Conservation (phyloP, 2,888 invertebrate species). For the Pterostichus madidus region DNA sequence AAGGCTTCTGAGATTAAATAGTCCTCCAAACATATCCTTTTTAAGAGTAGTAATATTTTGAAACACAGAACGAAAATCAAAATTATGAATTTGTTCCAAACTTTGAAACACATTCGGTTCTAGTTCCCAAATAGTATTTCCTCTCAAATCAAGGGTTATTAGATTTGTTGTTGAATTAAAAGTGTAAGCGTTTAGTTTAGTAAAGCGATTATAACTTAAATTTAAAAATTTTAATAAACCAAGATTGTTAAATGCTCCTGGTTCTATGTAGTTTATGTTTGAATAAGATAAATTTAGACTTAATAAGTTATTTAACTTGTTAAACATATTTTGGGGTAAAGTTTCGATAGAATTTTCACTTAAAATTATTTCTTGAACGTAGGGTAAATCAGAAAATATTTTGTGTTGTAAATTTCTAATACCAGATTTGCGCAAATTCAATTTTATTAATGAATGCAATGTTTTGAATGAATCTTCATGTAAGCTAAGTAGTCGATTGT, state of each 20-base stretch:
- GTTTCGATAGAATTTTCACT: conserved; percentile 20
- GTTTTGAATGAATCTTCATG: too few relatives aligned
- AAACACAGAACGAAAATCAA: neutral
- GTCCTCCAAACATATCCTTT: neutral
- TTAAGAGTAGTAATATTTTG: neutral
- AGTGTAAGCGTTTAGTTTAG: neutral
- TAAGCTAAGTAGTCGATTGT: too few relatives aligned
- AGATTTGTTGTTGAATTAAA: neutral
- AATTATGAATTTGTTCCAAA: neutral
- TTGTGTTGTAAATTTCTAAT: too few relatives aligned
- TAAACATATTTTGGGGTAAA: neutral
- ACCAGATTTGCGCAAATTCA: too few relatives aligned
- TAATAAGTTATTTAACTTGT: conserved; percentile 1
- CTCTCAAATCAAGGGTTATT: neutral
- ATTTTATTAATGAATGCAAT: too few relatives aligned
- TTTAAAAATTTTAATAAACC: neutral
- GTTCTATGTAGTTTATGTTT: conserved; percentile 3
- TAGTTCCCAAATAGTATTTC: neutral
- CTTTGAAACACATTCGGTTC: neutral
- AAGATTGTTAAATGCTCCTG: conserved; percentile 22
- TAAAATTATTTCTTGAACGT: neutral
- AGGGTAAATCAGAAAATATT: too few relatives aligned
- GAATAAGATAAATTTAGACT: neutral
- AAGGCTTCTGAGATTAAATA: neutral
- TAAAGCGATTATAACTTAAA: conserved; percentile 16